phyloP scores from a whole-genome alignment of 2,888 invertebrate species.

The Amphipyra tragopoginis region DNA sequence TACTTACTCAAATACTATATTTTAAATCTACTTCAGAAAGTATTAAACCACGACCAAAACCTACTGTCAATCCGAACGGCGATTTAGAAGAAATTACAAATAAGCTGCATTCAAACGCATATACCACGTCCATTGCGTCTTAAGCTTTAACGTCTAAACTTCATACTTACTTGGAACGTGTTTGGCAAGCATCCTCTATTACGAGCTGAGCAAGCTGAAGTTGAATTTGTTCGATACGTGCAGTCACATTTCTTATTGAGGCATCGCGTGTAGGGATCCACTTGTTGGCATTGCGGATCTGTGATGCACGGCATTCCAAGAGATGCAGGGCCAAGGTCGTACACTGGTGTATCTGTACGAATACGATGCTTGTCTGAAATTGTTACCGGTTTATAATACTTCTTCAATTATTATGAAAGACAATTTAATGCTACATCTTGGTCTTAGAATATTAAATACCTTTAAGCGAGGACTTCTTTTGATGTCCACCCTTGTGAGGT shows the following conservation, averaged over 20 bases:
- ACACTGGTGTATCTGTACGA: constrained; percentile 76
- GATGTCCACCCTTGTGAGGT: constrained; percentile 80
- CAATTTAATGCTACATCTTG: background rate
- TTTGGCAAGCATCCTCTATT: constrained; percentile 95
- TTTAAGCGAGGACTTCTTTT: constrained; percentile 86
- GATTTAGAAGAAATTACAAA: constrained; percentile 2
- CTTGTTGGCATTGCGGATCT: constrained; percentile 94
- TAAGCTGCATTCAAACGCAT: constrained; percentile 15
- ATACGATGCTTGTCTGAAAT: constrained; percentile 82
- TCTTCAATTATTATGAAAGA: background rate
- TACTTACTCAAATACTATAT: too few relatives aligned
- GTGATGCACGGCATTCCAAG: constrained; percentile 94
- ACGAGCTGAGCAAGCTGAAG: constrained; percentile 92
- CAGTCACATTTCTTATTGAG: constrained; percentile 94
- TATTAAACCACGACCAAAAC: too few relatives aligned
- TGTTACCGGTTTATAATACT: constrained; percentile 5
- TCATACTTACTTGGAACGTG: constrained; percentile 93
- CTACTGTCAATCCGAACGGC: too few relatives aligned
- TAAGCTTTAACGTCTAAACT: constrained; percentile 39
- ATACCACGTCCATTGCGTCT: constrained; percentile 22
- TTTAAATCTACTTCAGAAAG: too few relatives aligned
- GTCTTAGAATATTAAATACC: constrained; percentile 63
- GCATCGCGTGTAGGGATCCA: constrained; percentile 94
- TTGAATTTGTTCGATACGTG: constrained; percentile 89
- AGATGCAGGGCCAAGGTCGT: constrained; percentile 91